Evolutionary conservation across 2,797 vertebrate species (phyloP).

Genomic region (Parambassis ranga): DNA sequence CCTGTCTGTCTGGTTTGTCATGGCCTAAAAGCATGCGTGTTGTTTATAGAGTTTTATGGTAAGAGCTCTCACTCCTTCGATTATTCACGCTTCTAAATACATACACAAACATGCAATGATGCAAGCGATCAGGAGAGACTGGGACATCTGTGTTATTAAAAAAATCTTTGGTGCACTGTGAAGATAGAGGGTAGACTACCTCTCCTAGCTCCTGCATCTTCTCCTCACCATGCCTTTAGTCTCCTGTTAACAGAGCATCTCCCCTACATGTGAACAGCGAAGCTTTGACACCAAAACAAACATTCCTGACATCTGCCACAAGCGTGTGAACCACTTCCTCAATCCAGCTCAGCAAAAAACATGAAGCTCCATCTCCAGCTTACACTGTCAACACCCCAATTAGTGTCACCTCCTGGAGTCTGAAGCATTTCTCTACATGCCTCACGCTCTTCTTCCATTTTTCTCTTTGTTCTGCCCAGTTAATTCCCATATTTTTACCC

Average conservation of each 20-base stretch:
- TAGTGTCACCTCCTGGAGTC: constrained; percentile 63
- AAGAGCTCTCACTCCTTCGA: no score
- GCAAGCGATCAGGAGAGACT: no score
- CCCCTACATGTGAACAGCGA: neutral
- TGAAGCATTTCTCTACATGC: constrained; percentile 45
- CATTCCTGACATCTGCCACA: constrained; percentile 54
- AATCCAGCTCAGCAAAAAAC: constrained; percentile 32
- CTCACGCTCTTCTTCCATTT: constrained; percentile 33
- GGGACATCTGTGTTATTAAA: no score
- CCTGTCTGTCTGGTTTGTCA: no score
- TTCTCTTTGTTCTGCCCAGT: constrained; percentile 48
- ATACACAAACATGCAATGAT: no score
- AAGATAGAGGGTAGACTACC: no score
- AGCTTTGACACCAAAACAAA: constrained; percentile 60
- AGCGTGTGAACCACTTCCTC: constrained; percentile 45
- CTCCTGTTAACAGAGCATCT: constrained; percentile 37
- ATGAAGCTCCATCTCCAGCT: constrained; percentile 41
- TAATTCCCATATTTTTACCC: constrained; percentile 35
- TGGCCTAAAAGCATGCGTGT: no score
- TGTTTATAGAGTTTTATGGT: no score
- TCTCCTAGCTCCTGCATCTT: neutral
- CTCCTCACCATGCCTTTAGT: neutral
- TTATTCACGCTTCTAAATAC: no score
- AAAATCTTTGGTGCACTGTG: no score
- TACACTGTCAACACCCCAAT: constrained; percentile 62